phyloP scores from a whole-genome alignment of 2,888 invertebrate species.

The Philonicus albiceps region DNA sequence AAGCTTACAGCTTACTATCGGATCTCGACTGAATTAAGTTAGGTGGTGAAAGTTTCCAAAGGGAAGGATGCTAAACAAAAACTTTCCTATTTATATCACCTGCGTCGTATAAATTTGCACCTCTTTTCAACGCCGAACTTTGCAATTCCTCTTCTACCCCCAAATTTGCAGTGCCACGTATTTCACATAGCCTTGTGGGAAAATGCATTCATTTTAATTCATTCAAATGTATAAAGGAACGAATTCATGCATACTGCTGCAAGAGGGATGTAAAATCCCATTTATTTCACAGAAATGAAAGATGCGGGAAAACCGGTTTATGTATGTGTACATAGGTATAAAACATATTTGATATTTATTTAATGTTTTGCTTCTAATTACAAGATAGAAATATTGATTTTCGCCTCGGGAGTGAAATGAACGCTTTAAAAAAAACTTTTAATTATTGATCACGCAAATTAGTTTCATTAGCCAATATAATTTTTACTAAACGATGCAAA shows the following conservation, averaged over 20 bases:
- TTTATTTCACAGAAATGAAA: neutral
- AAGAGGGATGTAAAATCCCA: neutral
- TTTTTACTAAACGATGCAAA: no score
- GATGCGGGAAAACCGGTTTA: neutral
- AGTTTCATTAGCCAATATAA: no score
- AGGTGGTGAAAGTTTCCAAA: neutral
- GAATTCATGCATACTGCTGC: neutral
- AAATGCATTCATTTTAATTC: neutral
- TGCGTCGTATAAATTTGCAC: neutral
- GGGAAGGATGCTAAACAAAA: neutral
- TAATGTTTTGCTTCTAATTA: neutral
- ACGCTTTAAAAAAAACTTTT: no score
- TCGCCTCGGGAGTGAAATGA: no score
- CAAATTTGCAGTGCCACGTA: neutral
- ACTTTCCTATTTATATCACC: neutral
- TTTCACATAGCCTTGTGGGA: neutral
- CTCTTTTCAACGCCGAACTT: neutral
- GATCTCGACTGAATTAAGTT: neutral
- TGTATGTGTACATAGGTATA: neutral
- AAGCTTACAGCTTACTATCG: neutral
- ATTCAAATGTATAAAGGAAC: neutral
- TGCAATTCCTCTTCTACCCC: neutral
- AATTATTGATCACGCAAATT: no score
- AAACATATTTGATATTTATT: neutral
- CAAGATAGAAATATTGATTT: neutral